Base-by-base conservation (phyloP, 2,888 invertebrate species). In the Andrena haemorrhoa region DNA sequence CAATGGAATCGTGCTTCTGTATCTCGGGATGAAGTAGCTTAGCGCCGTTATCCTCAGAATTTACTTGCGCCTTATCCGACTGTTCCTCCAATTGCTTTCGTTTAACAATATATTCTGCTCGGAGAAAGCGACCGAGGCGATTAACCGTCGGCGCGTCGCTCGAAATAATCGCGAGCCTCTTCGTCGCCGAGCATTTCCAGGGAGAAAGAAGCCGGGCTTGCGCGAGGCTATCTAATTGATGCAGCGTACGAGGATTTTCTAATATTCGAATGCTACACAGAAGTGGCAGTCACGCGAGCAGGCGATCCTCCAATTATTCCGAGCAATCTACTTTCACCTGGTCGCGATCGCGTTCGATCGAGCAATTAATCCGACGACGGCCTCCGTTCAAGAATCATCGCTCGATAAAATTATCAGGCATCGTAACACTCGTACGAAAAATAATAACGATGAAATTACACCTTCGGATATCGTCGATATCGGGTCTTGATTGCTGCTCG, bases 281-380 rank as follows among this genome's bases (percentile, higher is more conserved):
- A 49, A 51, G n/a, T 8, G 41, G 49, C 31, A 66, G 47, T 64
- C 56, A 56, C 56, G 60, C 60, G 58, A 26, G 16, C n/a, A 60
- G 31, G 60, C 31, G 31, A 60, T 60, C 60, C 60, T 60, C 31
- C 60, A 66, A 66, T 66, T 66, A 66, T 66, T 66, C 31, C n/a
- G 23, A 29, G 65, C 23, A 41, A 20, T 31, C 23, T 33, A 60
- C 60, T 60, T 60, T 60, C 60, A 33, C 60, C 31, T 31, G 3
- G 10, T 64, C 41, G 23, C 41, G 35, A 35, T 23, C 41, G 41
- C 63, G 63, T 64, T 41, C 64, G 64, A 26, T 12, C 64, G 23
- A 51, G 49, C n/a, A 31, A 49, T 49, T 49, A 29, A 31, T 49
- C 29, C 29, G 29, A 20, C 10, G 20, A 7, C 20, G 10, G 7